Evolutionary conservation across 2,797 vertebrate genomes (phyloP), one percentile per base, ranked within the genome.

Genomic region (Moxostoma hubbsi): DNA sequence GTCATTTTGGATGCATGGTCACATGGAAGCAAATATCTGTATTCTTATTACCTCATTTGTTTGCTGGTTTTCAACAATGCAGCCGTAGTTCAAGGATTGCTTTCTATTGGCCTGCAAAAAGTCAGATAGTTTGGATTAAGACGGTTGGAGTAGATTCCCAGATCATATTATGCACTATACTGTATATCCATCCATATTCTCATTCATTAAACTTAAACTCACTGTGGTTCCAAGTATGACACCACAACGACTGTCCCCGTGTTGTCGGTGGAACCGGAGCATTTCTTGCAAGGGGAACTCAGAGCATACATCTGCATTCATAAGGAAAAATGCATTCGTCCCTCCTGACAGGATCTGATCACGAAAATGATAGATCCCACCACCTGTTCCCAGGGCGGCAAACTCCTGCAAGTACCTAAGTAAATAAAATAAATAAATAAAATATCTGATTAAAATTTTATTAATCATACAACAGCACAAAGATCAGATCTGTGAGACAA

Each of bases 301-400:
- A 0, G 96, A 97, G 88, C 96, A 99, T 67, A 99, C 97, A 0
- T 99, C 98, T 0, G 98, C 96, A 7, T 99, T 99, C 90, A 99
- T 93, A 77, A 99, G 95, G 85, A 98, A 98, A 88, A 94, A 94
- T 43, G 96, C 95, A 83, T 97, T 94, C 0, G 97, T 94, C 78
- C 91, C 91, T 24, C 98, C 98, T 0, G 96, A 95, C 74, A 99
- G 92, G 88, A 99, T 99, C 94, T 99, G 98, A 92, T 99, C 98
- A 88, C 97, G 93, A 91, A 99, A 99, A 86, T 99, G 98, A 88
- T 98, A 99, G 87, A 99, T 96, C 80, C 98, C 97, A 46, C 98
- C 98, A 10, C 96, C 98, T 0, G 98, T 99, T 82, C 98, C 96
- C 86, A 99, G 91, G 0, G 96, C 96, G 0, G 95, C 93, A 0